Conservation (phyloP, 1,140 invertebrate genomes). For the Manduca sexta region DNA sequence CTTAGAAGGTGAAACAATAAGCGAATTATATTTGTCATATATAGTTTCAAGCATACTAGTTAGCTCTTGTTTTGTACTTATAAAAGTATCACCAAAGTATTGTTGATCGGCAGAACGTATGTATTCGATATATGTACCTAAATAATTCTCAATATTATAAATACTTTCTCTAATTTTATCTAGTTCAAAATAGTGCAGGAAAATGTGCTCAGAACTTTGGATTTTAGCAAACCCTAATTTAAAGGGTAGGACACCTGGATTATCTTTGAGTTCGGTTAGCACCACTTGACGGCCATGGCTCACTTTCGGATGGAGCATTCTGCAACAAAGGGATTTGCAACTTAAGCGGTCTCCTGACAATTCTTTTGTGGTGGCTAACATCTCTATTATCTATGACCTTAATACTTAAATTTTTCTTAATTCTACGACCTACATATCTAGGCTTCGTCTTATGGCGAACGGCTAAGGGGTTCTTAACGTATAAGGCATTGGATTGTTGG, state of each 20-base stretch:
- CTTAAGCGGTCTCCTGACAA: slow-evolving; percentile 8
- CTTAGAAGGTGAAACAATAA: slow-evolving; percentile 12
- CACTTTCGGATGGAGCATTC: slow-evolving; percentile 1
- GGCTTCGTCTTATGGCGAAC: too few species aligned
- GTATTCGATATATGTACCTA: too few species aligned
- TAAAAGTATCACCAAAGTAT: too few species aligned
- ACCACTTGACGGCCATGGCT: slow-evolving; percentile 12
- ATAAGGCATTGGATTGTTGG: too few species aligned
- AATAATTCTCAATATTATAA: slow-evolving; percentile 7
- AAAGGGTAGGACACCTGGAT: slow-evolving; percentile 14
- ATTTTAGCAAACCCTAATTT: slow-evolving; percentile 8
- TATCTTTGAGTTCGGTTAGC: slow-evolving; percentile 13
- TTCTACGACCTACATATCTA: too few species aligned
- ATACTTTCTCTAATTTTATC: slow-evolving; percentile 3
- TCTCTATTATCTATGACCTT: too few species aligned
- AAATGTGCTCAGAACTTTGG: slow-evolving; percentile 10
- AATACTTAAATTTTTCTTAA: too few species aligned
- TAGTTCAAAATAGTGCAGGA: slow-evolving; percentile 9
- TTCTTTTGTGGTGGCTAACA: slow-evolving; percentile 15
- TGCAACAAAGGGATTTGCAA: slow-evolving; percentile 22
- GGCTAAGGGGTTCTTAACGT: too few species aligned
- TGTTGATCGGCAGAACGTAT: too few species aligned
- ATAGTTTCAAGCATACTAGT: slow-evolving; percentile 8
- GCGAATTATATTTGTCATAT: slow-evolving; percentile 11
- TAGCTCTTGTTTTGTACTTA: neutral